A percentile compares a stretch with the other conserved stretches of the same genome.
Evolutionary conservation across 2,113 vertebrate species (phyloP).

Genomic region (Plecturocebus donacophilus): DNA sequence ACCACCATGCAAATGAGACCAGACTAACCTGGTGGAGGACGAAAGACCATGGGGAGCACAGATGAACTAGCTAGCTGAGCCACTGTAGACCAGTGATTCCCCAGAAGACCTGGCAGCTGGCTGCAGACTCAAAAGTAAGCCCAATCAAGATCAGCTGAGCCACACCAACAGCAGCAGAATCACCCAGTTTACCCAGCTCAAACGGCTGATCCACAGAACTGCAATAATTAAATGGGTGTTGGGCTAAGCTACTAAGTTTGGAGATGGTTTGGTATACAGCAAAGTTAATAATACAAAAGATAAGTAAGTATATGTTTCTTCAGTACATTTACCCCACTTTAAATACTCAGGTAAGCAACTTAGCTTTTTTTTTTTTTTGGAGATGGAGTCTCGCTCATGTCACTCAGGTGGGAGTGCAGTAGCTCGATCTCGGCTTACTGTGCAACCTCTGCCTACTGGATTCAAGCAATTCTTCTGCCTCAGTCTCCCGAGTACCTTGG

Average conservation of each 20-base stretch:
- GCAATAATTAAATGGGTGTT: neutral
- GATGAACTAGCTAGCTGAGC: neutral
- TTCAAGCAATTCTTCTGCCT: too few species aligned
- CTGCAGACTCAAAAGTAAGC: neutral
- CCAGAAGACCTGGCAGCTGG: neutral
- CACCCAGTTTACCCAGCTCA: neutral
- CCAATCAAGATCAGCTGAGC: neutral
- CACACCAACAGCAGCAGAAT: neutral
- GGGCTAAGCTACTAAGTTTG: neutral
- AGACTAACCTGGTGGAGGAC: rapidly evolving
- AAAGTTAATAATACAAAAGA: neutral
- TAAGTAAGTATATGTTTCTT: neutral
- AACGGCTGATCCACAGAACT: neutral
- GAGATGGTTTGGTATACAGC: neutral
- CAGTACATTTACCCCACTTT: neutral
- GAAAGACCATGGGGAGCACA: neutral
- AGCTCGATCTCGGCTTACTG: too few species aligned
- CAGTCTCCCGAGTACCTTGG: too few species aligned
- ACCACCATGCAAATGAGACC: neutral
- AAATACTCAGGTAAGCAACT: neutral
- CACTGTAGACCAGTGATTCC: neutral
- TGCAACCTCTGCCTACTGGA: too few species aligned
- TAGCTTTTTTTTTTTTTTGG: neutral
- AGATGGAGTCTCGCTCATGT: too few species aligned
- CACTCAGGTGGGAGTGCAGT: too few species aligned